These are phyloP conservation scores for Rotaria macrura DNA, from an alignment of 2,888 invertebrate genomes.

Conservation along the genomic window DNA sequence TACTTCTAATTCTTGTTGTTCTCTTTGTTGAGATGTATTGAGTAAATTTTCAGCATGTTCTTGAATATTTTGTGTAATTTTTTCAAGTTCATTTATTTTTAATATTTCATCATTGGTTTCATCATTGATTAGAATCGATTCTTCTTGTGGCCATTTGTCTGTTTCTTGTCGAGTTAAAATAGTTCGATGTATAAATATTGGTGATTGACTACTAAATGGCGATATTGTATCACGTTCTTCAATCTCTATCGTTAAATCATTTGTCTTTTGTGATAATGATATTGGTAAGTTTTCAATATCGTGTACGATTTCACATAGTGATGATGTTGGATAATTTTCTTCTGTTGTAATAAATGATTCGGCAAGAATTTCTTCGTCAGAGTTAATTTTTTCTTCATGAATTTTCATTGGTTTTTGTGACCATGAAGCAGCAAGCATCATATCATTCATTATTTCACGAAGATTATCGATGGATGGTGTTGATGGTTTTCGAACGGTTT, in stretches of 20 bases:
- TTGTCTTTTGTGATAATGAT: background rate
- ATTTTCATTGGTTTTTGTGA: background rate
- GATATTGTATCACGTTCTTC: background rate
- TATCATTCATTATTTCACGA: background rate
- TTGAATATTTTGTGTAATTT: background rate
- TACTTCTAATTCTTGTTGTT: background rate
- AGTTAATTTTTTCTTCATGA: background rate
- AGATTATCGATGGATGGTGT: background rate
- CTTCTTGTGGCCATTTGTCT: background rate
- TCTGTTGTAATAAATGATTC: background rate
- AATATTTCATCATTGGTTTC: background rate
- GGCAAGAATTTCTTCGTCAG: background rate
- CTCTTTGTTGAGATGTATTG: background rate
- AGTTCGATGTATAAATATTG: background rate
- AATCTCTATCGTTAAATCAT: background rate
- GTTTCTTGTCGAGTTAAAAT: conserved; percentile 9
- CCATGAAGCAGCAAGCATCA: background rate
- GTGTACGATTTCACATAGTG: background rate
- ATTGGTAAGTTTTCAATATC: background rate
- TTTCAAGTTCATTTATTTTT: background rate
- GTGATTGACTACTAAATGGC: background rate
- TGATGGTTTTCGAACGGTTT: background rate
- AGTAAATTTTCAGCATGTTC: background rate
- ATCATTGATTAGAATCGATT: background rate
- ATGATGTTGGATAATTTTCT: background rate